A percentile compares a stretch with the other conserved stretches of the same genome.
Conservation (phyloP, 2,113 vertebrate species). For the Lethenteron reissneri region DNA sequence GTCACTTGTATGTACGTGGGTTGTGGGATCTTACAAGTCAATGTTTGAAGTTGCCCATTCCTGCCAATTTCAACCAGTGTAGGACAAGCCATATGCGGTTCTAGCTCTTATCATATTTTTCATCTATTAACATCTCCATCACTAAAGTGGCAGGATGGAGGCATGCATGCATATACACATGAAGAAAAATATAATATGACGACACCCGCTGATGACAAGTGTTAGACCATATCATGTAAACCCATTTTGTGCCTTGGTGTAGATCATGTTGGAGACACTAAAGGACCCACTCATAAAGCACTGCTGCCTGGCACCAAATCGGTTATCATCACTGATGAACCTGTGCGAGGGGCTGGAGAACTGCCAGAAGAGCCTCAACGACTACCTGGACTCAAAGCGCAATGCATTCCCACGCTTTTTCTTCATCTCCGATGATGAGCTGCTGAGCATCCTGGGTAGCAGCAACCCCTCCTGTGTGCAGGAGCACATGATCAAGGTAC, state of each 20-base stretch:
- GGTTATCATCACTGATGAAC: slow-evolving; percentile 36
- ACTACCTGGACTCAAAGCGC: slow-evolving; percentile 73
- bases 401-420: slow-evolving; percentile 86
- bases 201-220: too few species aligned
- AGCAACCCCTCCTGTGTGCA: slow-evolving; percentile 59
- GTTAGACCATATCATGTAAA: too few species aligned
- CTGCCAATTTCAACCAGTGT: too few species aligned
- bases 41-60: too few species aligned
- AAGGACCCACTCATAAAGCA: slow-evolving; percentile 45
- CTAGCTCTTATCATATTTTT: too few species aligned
- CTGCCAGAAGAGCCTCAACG: slow-evolving; percentile 80
- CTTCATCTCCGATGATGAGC: slow-evolving; percentile 87
- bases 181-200: too few species aligned
- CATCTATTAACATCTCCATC: too few species aligned
- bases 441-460: slow-evolving; percentile 82
- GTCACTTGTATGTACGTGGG: too few species aligned
- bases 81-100: too few species aligned
- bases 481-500: slow-evolving; percentile 91
- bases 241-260: background rate
- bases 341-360: slow-evolving; percentile 53
- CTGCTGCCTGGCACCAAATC: slow-evolving; percentile 45
- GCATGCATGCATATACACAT: too few species aligned
- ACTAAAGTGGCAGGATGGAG: too few species aligned
- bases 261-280: slow-evolving; percentile 65
- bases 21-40: too few species aligned